Percentiles rank a stretch among this genome's conserved stretches.
Evolutionary conservation across 2,113 vertebrate species (phyloP).

Genomic region (Zosterops hypoxanthus): DNA sequence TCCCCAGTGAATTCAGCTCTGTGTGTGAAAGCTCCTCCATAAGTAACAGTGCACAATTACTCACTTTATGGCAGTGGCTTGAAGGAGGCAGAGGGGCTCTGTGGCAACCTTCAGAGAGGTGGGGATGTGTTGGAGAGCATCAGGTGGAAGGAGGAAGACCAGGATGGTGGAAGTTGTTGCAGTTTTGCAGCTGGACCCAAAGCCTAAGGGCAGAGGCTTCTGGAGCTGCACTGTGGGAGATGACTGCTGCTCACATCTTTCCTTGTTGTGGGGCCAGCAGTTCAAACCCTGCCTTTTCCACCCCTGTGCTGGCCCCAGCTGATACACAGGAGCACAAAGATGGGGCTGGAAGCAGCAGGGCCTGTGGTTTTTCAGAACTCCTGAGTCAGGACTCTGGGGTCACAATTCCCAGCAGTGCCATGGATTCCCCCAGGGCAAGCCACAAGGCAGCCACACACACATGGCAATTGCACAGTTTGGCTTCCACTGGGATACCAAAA

Average conservation of each 20-base stretch:
- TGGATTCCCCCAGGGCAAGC: neutral
- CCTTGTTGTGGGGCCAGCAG: neutral
- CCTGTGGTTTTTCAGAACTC: neutral
- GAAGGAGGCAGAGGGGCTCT: neutral
- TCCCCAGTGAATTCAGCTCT: neutral
- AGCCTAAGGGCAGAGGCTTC: neutral
- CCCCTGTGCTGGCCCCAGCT: neutral
- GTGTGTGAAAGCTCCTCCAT: neutral
- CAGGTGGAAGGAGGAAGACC: neutral
- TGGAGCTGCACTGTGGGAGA: neutral
- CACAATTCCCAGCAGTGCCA: neutral
- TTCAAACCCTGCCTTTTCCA: neutral
- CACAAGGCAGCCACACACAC: neutral
- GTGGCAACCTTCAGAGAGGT: neutral
- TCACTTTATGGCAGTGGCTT: neutral
- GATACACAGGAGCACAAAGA: neutral
- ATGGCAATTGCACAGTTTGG: neutral
- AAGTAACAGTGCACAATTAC: neutral
- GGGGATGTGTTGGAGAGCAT: neutral
- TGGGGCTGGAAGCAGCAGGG: neutral
- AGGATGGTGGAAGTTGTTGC: neutral
- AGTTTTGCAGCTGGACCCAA: neutral
- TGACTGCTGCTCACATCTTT: neutral
- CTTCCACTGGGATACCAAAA: neutral
- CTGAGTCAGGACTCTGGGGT: neutral